phyloP scores from a whole-genome alignment of 1,140 invertebrate species.

The Bombyx mandarina region DNA sequence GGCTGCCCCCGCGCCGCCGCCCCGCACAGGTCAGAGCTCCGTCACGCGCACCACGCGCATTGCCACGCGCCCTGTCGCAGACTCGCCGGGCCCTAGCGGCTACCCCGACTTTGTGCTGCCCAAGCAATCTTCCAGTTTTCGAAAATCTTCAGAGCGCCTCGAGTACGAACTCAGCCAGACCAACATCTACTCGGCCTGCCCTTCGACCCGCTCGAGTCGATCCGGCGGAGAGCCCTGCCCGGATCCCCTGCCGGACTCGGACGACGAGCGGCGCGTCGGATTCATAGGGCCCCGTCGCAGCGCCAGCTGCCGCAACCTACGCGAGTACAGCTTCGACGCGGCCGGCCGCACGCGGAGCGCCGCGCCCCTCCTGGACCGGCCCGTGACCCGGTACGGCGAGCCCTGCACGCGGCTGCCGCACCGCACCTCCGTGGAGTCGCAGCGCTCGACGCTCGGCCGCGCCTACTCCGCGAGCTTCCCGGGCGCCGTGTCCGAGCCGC shows the following conservation, averaged over 20 bases:
- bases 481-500: conserved; percentile 78
- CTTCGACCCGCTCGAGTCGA: conserved; percentile 49
- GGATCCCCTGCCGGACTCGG: conserved; percentile 26
- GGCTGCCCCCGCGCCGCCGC: conserved; percentile 20
- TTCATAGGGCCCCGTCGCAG: conserved; percentile 71
- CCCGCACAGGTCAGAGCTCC: conserved; percentile 48
- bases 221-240: conserved; percentile 39
- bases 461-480: conserved; percentile 89
- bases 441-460: conserved; percentile 73
- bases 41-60: conserved; percentile 30
- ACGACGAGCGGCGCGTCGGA: conserved; percentile 26
- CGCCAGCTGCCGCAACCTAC: conserved; percentile 83
- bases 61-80: conserved; percentile 46
- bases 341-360: conserved; percentile 71
- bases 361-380: conserved; percentile 51
- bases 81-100: conserved; percentile 35
- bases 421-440: conserved; percentile 71
- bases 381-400: conserved; percentile 83
- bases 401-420: conserved; percentile 28
- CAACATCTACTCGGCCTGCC: conserved; percentile 69
- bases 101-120: conserved; percentile 53
- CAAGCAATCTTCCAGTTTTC: conserved; percentile 53
- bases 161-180: conserved; percentile 67
- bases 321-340: conserved; percentile 80
- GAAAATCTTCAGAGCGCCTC: conserved; percentile 65